phyloP scores from a whole-genome alignment of 2,797 vertebrate genomes.

The Melanotaenia boesemani region DNA sequence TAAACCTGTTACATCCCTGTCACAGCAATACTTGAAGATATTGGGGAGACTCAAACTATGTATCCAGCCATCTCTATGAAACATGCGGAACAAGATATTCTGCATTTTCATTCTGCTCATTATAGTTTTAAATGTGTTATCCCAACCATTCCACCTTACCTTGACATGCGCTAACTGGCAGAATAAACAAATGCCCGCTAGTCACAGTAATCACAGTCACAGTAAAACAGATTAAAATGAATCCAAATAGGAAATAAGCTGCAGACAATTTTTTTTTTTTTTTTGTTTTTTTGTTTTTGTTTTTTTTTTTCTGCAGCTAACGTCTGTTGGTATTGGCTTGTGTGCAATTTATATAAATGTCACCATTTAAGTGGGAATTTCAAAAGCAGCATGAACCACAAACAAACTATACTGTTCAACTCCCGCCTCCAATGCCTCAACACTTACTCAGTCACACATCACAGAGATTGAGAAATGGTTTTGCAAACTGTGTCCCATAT shows the following conservation, averaged over 20 bases:
- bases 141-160: not conserved
- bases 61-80: slow-evolving; percentile 4
- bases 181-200: slow-evolving; percentile 1
- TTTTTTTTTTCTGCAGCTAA: not conserved
- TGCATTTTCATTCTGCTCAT: not conserved
- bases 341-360: slow-evolving; percentile 63
- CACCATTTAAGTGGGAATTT: slow-evolving; percentile 41
- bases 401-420: slow-evolving; percentile 45
- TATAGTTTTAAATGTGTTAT: not conserved
- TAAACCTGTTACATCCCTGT: not conserved
- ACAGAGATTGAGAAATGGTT: slow-evolving; percentile 19
- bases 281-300: not conserved
- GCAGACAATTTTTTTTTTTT: slow-evolving; percentile 10
- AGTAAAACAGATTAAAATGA: not conserved
- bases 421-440: slow-evolving; percentile 43
- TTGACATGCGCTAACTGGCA: not conserved
- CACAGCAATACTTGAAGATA: slow-evolving; percentile 5
- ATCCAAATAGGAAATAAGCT: slow-evolving; percentile 18
- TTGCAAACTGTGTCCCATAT: slow-evolving; percentile 27
- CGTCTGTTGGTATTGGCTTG: slow-evolving; percentile 27
- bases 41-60: not conserved
- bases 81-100: not conserved
- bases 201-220: not conserved
- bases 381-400: slow-evolving; percentile 52
- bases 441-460: slow-evolving; percentile 44